Base-by-base conservation (phyloP, 2,888 invertebrate species). In the Helicoverpa assulta region DNA sequence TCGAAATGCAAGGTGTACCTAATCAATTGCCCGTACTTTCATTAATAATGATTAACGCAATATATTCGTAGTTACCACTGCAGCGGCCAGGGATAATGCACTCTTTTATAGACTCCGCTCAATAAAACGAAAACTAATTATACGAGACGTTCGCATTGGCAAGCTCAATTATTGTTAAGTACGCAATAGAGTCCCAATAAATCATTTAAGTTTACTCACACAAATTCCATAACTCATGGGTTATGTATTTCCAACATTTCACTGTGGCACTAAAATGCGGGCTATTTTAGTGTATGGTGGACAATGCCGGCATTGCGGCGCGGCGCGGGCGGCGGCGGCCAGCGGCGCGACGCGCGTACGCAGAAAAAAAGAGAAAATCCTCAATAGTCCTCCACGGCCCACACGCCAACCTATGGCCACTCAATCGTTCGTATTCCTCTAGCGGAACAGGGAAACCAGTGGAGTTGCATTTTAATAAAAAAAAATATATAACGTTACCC, bases 371-470 rank as follows among this genome's bases (percentile, higher is more conserved):
- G 84, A 89, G 85, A 89, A 90, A 89, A 90, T 85, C 84, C 84
- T 92, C 91, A 91, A 94, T 94, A 93, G 94, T 93, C 91, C 93
- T 93, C 92, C 85, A 90, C 95, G 86, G 93, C 94, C 95, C 95
- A 95, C 94, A 94, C 94, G 93, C 94, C 92, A 91, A 86, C 92
- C 93, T 92, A 90, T 93, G 92, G 93, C 92, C 93, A 94, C 94
- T 94, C 94, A 93, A 94, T 94, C 93, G 94, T 91, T 89, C 89
- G 89, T 91, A 90, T 90, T 91, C 85, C 86, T 86, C 85, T 89
- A 88, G 86, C 75, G 70, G 80, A 70, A 86, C 79, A 91, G 76
- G 84, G 82, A 88, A 89, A 86, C 60, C 73, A 40, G 19, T 84
- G 70, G 91, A 92, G 91, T 80, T 74, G 88, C 76, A 67, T 69